Evolutionary conservation across 2,888 invertebrate genomes (phyloP), one percentile per base, ranked within the genome.

Genomic region (Scaptomyza tumidula): DNA sequence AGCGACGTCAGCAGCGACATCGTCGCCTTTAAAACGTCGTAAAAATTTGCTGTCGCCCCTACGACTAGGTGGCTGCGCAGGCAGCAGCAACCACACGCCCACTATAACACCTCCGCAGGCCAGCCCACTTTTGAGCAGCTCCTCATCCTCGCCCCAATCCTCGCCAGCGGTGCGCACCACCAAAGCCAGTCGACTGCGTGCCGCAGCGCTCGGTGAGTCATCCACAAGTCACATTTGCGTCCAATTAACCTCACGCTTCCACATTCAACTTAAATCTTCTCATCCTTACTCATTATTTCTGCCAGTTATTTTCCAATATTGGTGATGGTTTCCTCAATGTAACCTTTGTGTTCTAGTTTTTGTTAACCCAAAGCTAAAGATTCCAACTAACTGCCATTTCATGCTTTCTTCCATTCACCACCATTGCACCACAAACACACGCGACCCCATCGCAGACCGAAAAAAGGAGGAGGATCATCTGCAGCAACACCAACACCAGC

Each of bases 171-270:
- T 96, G 83, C 94, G 96, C 91, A 94, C 95, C 78, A 96, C 96
- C 60, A 93, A 95, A 89, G 94, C 96, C 35, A 96, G 96, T 73
- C 94, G 95, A 78, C 93, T 96, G 69, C 93, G 96, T 91, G 95
- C 95, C 65, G 95, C 95, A 62, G 95, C 95, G 72, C 89, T 92
- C 77, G 92, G 92, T 92, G 91, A 92, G 91, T 91, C 68, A 52
- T 13, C 27, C 52, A 53, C 37, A 48, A 58, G 6, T 50, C 72
- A 66, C 50, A 41, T 10, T 41, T 46, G 35, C 35, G 33, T 41
- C 43, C 41, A 45, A 37, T 31, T 39, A 45, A 31, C 33, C 6
- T 19, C 41, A n/a, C 39, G n/a, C 37, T 16, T 48, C 39, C 46
- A 24, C 58, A 43, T 16, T 24, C 16, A 35, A 37, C 31, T 24